A percentile compares a stretch with the other conserved stretches of the same genome.
Conservation (phyloP, 2,113 vertebrate genomes). For the Herpailurus yagouaroundi region DNA sequence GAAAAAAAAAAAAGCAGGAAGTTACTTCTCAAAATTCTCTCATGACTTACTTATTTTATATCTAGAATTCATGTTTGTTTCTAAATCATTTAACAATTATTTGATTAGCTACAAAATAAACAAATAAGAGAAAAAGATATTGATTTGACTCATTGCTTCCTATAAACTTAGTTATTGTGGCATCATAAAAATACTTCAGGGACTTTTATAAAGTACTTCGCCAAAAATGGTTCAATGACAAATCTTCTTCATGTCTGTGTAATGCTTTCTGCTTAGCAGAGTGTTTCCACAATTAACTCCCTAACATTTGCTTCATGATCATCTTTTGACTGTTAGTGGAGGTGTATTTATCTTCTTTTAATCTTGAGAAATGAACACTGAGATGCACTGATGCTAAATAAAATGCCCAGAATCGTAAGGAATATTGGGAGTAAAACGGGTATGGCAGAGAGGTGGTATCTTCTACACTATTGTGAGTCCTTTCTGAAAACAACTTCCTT, state of each 20-base stretch:
- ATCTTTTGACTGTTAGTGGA: not conserved
- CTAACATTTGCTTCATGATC: not conserved
- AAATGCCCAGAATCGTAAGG: not conserved
- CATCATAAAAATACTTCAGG: not conserved
- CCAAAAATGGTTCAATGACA: not conserved
- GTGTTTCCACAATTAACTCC: not conserved
- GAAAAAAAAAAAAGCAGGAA: not conserved
- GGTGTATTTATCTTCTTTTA: not conserved
- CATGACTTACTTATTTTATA: not conserved
- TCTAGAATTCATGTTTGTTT: not conserved
- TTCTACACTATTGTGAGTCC: not conserved
- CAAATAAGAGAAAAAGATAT: not conserved
- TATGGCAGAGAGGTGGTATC: not conserved
- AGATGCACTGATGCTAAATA: not conserved
- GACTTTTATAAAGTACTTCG: not conserved
- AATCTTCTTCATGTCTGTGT: not conserved
- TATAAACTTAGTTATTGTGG: not conserved
- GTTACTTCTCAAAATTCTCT: not conserved
- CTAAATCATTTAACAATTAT: not conserved
- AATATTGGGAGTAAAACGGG: not conserved
- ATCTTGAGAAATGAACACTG: not conserved
- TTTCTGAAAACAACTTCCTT: not conserved
- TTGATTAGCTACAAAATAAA: not conserved
- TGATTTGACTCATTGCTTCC: not conserved
- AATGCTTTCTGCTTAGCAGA: not conserved